Conservation (phyloP, 2,797 vertebrate species). For the Meriones psammophilus region DNA sequence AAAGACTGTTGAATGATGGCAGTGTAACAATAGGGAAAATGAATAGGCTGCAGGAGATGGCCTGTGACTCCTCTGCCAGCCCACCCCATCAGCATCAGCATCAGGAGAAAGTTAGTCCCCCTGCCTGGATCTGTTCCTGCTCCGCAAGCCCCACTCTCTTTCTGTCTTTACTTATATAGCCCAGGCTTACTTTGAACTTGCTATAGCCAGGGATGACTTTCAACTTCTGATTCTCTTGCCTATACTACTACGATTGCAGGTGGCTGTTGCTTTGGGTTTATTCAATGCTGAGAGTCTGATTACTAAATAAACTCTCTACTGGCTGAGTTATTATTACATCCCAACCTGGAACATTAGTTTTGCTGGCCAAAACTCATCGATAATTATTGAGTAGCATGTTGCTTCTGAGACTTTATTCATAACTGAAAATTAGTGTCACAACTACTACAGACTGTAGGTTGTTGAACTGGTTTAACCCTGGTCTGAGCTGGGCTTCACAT, state of each 20-base stretch:
- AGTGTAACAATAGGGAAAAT: neutral
- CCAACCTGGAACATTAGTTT: neutral
- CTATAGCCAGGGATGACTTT: neutral
- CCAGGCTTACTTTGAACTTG: neutral
- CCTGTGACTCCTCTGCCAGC: neutral
- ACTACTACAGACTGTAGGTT: constrained; percentile 28
- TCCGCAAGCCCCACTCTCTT: too few species aligned
- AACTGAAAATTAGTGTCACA: constrained; percentile 62
- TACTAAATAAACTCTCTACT: neutral
- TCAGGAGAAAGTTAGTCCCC: neutral
- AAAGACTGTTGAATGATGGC: neutral
- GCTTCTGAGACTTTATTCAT: constrained; percentile 54
- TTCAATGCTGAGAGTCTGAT: neutral
- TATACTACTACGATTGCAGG: neutral
- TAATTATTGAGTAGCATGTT: constrained; percentile 34
- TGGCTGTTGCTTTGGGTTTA: neutral
- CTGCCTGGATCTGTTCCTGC: neutral
- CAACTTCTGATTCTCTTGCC: neutral
- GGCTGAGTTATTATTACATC: neutral
- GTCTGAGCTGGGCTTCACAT: neutral
- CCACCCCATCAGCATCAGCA: neutral
- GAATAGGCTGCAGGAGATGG: neutral
- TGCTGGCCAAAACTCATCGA: constrained; percentile 41
- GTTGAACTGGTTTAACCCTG: constrained; percentile 35
- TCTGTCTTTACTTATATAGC: neutral